phyloP scores from a whole-genome alignment of 2,797 vertebrate genomes.

The Gymnopithys bicolor region DNA sequence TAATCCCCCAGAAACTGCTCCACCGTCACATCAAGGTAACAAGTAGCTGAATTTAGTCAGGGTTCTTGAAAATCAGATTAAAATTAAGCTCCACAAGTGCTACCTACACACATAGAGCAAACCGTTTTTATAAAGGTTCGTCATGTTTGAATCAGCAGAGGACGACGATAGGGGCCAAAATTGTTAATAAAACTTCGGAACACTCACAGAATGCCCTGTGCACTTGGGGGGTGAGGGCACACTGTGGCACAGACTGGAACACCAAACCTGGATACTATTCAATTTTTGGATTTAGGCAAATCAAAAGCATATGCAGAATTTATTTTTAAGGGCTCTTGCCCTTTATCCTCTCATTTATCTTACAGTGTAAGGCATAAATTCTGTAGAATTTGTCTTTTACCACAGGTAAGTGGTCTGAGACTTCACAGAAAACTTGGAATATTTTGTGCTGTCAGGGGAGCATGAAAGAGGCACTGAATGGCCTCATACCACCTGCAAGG shows the following conservation, averaged over 20 bases:
- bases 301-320: neutral
- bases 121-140: neutral
- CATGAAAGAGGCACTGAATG: neutral
- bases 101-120: neutral
- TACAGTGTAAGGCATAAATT: neutral
- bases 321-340: neutral
- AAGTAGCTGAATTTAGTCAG: neutral
- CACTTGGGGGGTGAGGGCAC: neutral
- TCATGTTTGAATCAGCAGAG: neutral
- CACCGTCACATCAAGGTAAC: neutral
- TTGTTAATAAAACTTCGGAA: neutral
- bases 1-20: neutral
- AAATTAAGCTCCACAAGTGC: neutral
- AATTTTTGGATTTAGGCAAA: neutral
- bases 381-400: neutral
- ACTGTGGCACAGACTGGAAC: neutral
- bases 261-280: neutral
- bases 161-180: neutral
- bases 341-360: neutral
- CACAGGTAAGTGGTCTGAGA: neutral
- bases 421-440: neutral
- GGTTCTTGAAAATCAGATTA: neutral
- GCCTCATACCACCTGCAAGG: conserved; percentile 32
- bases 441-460: neutral
- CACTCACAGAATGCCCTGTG: neutral